Base-by-base conservation (phyloP, 2,113 vertebrate genomes). In the Gavia stellata region DNA sequence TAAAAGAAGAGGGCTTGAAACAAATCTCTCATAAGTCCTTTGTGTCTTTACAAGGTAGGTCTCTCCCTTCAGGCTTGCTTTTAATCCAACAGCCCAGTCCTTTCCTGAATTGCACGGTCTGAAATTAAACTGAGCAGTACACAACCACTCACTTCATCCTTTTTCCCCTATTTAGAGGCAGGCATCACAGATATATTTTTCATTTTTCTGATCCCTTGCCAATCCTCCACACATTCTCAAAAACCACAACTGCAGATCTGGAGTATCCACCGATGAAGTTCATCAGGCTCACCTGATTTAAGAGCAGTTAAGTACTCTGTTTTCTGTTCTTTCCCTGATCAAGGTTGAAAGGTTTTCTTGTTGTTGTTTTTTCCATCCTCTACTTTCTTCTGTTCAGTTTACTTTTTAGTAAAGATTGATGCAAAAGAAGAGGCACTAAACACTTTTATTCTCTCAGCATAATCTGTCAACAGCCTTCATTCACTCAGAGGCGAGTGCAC, bases 391-490 rank as follows among this genome's bases (percentile, higher is more conserved):
- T 62, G 9, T 34, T 65, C 45, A 6, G 26, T 61, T 82, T 72
- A 80, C 47, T 61, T 71, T 86, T 74, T 74, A 42, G 18, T 17
- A 75, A 88, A 92, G 29, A 26, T 52, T 93, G 49, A 86, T 66
- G 17, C 2, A 67, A 88, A 72, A 62, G 29, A 49, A 67, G 9
- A 52, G 9, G 15, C 77, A 74, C 31, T 50, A 67, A 90, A 75
- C 34, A 59, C 40, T 81, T 71, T 40, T 17, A 62, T 40, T 88
- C 90, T 66, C 67, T 88, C 28, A 70, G 21, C 45, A 88, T 95
- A 36, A 81, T 61, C 86, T 88, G 82, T 92, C 81, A 96, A 70
- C 88, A 94, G 62, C 74, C 45, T 91, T 85, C 87, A 49, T 66
- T 88, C 81, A 36, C 87, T 79, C 40, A 58, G 79, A 59, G 33